phyloP scores from a whole-genome alignment of 2,888 invertebrate species.

The Andricus quercusramuli region DNA sequence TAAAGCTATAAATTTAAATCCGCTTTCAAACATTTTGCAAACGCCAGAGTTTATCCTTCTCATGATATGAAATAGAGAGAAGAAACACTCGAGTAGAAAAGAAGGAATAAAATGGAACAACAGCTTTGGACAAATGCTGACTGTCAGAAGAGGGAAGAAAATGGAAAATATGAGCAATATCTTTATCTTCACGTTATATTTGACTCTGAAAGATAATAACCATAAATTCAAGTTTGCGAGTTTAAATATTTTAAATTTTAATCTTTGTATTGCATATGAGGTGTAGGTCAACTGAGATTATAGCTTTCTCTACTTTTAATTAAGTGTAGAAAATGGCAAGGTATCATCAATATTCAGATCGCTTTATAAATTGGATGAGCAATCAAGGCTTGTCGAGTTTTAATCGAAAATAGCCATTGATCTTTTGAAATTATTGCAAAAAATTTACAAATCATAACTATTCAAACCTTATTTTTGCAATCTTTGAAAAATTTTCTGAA shows the following conservation, averaged over 20 bases:
- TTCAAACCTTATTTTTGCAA: no score
- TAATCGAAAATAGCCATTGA: no score
- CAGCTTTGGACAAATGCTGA: background rate
- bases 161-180: constrained; percentile 1
- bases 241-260: background rate
- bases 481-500: no score
- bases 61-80: background rate
- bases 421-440: no score
- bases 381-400: no score
- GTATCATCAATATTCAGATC: background rate
- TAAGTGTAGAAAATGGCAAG: background rate
- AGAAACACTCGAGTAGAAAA: background rate
- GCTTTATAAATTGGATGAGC: background rate
- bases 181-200: background rate
- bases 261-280: background rate
- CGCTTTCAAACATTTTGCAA: background rate
- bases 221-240: background rate
- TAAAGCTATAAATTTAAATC: background rate
- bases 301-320: background rate
- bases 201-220: background rate
- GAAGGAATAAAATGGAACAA: constrained; percentile 2
- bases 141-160: background rate
- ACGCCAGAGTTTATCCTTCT: background rate
- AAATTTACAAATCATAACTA: no score
- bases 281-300: background rate